Percentiles rank a stretch among this genome's conserved stretches.
phyloP scores from a whole-genome alignment of 2,113 vertebrate genomes.

The Collichthys lucidus region DNA sequence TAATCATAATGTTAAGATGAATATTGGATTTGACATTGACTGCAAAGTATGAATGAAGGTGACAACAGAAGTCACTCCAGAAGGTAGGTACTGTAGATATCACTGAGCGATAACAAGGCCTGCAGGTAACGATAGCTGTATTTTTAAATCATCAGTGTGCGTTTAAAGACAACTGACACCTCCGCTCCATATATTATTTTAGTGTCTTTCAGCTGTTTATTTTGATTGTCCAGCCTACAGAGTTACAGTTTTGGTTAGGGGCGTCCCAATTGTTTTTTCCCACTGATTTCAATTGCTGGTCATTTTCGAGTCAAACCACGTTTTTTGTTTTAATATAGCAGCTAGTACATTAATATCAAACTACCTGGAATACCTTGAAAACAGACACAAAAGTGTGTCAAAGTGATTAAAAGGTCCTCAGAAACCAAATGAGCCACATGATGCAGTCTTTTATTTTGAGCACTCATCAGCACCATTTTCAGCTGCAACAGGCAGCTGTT shows the following conservation, averaged over 20 bases:
- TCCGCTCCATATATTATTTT: background rate
- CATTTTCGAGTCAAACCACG: too few species aligned
- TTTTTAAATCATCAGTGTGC: too few species aligned
- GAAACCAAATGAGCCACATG: too few species aligned
- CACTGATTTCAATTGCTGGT: too few species aligned
- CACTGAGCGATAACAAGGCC: background rate
- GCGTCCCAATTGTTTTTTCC: too few species aligned
- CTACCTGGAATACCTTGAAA: too few species aligned
- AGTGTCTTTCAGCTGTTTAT: background rate
- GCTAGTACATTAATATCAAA: too few species aligned
- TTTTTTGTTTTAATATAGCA: too few species aligned
- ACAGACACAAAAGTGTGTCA: too few species aligned
- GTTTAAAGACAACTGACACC: background rate
- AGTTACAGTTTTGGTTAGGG: background rate
- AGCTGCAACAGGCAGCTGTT: background rate
- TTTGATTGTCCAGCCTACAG: background rate
- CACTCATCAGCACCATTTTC: background rate
- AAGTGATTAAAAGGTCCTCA: too few species aligned
- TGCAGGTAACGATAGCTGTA: background rate
- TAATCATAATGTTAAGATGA: conserved; percentile 54
- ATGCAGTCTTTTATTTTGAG: too few species aligned
- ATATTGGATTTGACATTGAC: conserved; percentile 56
- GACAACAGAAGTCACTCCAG: background rate
- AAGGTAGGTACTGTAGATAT: background rate
- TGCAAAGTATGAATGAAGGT: background rate